Base-by-base conservation (phyloP, 2,888 invertebrate species). In the Sussaba pulchella region DNA sequence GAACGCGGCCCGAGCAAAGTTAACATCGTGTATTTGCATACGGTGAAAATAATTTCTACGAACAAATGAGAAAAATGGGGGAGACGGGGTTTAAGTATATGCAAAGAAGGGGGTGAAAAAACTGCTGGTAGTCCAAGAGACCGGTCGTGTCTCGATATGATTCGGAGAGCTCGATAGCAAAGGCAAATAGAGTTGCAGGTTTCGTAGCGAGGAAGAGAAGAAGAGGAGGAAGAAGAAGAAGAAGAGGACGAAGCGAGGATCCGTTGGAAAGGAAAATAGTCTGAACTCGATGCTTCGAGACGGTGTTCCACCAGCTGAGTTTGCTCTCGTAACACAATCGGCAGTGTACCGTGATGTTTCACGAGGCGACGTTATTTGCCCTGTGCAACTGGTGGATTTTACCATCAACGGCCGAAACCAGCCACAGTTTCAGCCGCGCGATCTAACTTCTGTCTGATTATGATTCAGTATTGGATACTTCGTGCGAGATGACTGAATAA, bases 321-420 rank as follows among this genome's bases (percentile, higher is more conserved):
- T 66, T 66, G 50, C 50, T 66, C 50, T 66, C 21, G 50, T 39
- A 66, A 66, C 66, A 66, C 66, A 66, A 66, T 66, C 66, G 66
- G 31, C 50, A 50, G 19, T 66, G 66, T 66, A 39, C 50, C 14
- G 36, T 50, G 52, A 54, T 54, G 66, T 50, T 50, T 66, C 50
- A 50, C 66, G 50, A 50, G 36, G 50, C 19, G 39, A 36, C 50
- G 39, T 19, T 66, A 52, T 66, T 66, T 50, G 50, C 21, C 19
- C 39, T n/a, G 57, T 17, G 67, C 67, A 67, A 67, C 67, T 67
- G 67, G 67, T 67, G 52, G 67, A 52, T 67, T 67, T 67, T 39
- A 21, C 39, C 39, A 39, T 31, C 54, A 31, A 31, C 54, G 54
- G 14, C 26, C 12, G 43, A 52, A 24, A 52, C 2, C 26, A n/a